Percentiles rank a stretch among this genome's conserved stretches.
phyloP scores from a whole-genome alignment of 2,888 invertebrate species.

The Orthosia gothica region DNA sequence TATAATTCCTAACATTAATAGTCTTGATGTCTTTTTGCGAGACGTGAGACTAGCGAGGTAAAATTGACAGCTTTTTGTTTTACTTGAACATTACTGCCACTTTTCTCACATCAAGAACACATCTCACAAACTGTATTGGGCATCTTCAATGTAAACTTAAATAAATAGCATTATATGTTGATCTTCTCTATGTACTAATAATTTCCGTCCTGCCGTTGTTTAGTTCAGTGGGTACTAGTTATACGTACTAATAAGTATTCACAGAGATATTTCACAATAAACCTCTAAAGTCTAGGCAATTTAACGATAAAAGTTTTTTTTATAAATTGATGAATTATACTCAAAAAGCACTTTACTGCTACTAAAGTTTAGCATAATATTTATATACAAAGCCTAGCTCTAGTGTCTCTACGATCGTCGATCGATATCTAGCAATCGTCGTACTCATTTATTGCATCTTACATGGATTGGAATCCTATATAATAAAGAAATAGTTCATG shows the following conservation, averaged over 20 bases:
- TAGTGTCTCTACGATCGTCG: slow-evolving; percentile 62
- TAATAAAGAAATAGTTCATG: slow-evolving; percentile 50
- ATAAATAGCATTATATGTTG: slow-evolving; percentile 61
- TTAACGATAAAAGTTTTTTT: slow-evolving; percentile 71
- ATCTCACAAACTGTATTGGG: slow-evolving; percentile 38
- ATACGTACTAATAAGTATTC: slow-evolving; percentile 70
- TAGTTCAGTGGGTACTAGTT: slow-evolving; percentile 58
- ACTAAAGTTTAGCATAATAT: slow-evolving; percentile 74
- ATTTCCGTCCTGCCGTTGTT: slow-evolving; percentile 56
- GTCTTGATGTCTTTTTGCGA: slow-evolving; percentile 43
- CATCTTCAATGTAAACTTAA: slow-evolving; percentile 48
- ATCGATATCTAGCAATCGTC: slow-evolving; percentile 52
- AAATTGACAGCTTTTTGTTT: slow-evolving; percentile 6
- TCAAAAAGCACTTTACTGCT: slow-evolving; percentile 76
- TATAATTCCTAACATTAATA: slow-evolving; percentile 38
- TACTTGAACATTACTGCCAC: slow-evolving; percentile 13
- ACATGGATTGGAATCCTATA: slow-evolving; percentile 67
- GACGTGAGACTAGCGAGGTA: slow-evolving; percentile 24
- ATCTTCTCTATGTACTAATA: slow-evolving; percentile 47
- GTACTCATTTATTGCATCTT: slow-evolving; percentile 66
- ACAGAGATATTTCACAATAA: slow-evolving; percentile 74
- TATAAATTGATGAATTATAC: slow-evolving; percentile 72
- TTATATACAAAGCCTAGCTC: slow-evolving; percentile 82
- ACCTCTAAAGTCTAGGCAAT: slow-evolving; percentile 74
- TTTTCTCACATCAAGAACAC: slow-evolving; percentile 39